phyloP scores from a whole-genome alignment of 2,797 vertebrate species.

The Varecia variegata region DNA sequence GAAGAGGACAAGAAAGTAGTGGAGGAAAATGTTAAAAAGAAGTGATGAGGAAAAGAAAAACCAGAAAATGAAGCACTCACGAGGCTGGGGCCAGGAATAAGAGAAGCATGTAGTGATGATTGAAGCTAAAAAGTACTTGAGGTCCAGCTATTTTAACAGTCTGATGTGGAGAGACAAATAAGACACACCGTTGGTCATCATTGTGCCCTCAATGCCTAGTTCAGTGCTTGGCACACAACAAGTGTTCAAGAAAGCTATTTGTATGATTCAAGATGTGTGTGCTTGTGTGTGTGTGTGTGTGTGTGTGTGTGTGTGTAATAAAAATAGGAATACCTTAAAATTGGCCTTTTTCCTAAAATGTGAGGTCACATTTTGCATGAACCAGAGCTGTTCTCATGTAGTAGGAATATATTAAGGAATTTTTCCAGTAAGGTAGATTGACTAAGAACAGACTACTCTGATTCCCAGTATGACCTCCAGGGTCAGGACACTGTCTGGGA shows the following conservation, averaged over 20 bases:
- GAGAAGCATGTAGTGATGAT: not conserved
- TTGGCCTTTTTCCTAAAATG: slow-evolving; percentile 19
- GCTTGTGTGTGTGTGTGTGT: not conserved
- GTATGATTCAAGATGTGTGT: not conserved
- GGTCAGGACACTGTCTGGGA: not conserved
- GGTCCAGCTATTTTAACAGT: slow-evolving; percentile 50
- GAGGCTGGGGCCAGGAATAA: not conserved
- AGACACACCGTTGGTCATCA: slow-evolving; percentile 37
- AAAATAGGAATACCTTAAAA: slow-evolving; percentile 22
- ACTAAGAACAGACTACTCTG: slow-evolving; percentile 3
- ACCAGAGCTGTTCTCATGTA: not conserved
- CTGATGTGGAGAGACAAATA: slow-evolving; percentile 21
- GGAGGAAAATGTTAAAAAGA: not conserved
- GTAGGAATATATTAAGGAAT: not conserved
- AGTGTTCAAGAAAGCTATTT: not conserved
- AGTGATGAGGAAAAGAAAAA: slow-evolving; percentile 29
- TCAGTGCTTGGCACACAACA: not conserved
- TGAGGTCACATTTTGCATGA: not conserved
- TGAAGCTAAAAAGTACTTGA: slow-evolving; percentile 48
- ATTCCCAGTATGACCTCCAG: not conserved
- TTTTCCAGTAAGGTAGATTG: not conserved
- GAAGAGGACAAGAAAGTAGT: not conserved
- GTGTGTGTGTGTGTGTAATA: not conserved
- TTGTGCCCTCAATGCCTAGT: not conserved
- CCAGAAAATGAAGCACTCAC: not conserved